phyloP scores from a whole-genome alignment of 2,113 vertebrate species.

The Galeopterus variegatus region DNA sequence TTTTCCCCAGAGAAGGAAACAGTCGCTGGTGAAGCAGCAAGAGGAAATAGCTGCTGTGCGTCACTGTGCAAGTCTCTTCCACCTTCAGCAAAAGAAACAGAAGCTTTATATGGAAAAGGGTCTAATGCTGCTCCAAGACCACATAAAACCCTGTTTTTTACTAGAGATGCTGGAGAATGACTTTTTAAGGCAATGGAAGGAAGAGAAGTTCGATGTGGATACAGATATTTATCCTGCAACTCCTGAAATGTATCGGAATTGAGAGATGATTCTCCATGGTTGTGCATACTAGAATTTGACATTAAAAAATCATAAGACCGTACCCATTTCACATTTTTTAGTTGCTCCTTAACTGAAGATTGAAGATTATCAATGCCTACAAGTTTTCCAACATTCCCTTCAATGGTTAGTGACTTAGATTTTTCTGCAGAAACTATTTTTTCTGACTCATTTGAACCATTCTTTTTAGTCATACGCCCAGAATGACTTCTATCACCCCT shows the following conservation, averaged over 20 bases:
- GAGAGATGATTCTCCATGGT: constrained; percentile 76
- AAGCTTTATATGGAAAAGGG: not conserved
- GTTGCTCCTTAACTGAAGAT: not conserved
- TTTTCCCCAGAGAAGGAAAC: constrained; percentile 69
- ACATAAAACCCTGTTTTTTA: constrained; percentile 55
- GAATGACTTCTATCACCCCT: not conserved
- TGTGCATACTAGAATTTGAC: constrained; percentile 51
- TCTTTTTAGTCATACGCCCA: constrained; percentile 51
- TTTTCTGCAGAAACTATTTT: not conserved
- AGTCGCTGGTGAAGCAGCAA: not conserved
- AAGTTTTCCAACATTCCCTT: constrained; percentile 77
- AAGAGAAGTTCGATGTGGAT: constrained; percentile 77
- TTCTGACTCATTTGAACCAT: not conserved
- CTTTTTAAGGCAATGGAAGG: constrained; percentile 76
- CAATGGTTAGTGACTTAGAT: constrained; percentile 63
- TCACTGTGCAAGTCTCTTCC: not conserved
- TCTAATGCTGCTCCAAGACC: not conserved
- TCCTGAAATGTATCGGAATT: constrained; percentile 63
- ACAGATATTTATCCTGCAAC: constrained; percentile 70
- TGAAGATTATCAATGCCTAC: constrained; percentile 65
- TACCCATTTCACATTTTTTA: constrained; percentile 80
- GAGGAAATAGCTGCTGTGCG: constrained; percentile 51
- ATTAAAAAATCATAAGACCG: constrained; percentile 78
- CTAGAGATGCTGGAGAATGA: constrained; percentile 66
- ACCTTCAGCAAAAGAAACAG: constrained; percentile 61